A percentile compares a stretch with the other conserved stretches of the same genome.
Evolutionary conservation across 2,888 invertebrate genomes (phyloP).

Genomic region (Norana najaformis): DNA sequence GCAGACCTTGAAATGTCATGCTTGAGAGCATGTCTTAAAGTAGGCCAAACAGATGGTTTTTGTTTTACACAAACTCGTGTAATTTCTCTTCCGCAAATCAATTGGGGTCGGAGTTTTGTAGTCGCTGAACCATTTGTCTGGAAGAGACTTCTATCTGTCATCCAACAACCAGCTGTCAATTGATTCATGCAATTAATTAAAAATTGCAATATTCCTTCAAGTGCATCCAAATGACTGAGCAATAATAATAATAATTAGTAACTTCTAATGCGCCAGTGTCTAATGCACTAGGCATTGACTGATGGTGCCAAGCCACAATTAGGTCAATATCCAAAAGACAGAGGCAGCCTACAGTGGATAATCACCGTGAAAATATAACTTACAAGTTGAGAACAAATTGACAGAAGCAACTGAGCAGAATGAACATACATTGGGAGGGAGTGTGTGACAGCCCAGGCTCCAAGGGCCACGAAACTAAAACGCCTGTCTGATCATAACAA

Average conservation of each 20-base stretch:
- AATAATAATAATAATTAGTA: too few species aligned
- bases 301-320: too few species aligned
- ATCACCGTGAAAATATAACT: too few species aligned
- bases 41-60: background rate
- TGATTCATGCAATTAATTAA: background rate
- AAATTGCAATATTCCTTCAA: background rate
- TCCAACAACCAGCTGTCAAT: background rate
- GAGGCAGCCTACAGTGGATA: too few species aligned
- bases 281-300: too few species aligned
- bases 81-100: background rate
- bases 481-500: background rate
- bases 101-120: background rate
- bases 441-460: background rate
- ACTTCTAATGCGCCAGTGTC: too few species aligned
- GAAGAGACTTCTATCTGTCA: background rate
- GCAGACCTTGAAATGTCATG: background rate
- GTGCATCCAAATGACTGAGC: background rate
- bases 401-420: too few species aligned
- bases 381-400: too few species aligned
- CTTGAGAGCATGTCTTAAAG: background rate
- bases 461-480: background rate
- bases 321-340: too few species aligned
- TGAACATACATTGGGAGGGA: too few species aligned
- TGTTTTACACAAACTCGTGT: background rate
- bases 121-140: conserved; percentile 13